Evolutionary conservation across 2,113 vertebrate species (phyloP), one percentile per base, ranked within the genome.

Genomic region (Thamnaconus septentrionalis): DNA sequence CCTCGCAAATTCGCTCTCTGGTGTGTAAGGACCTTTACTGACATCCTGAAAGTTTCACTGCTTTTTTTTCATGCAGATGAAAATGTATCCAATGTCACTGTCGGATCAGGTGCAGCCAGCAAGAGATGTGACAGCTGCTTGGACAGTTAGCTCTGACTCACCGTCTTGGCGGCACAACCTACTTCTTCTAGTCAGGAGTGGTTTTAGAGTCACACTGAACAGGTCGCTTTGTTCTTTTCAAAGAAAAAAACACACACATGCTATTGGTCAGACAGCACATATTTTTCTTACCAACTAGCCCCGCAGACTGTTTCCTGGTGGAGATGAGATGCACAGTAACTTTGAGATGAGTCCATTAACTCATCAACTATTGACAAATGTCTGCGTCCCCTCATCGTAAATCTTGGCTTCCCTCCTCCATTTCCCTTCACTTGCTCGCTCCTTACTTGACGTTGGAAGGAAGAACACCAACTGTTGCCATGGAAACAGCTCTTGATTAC

Each of bases 401-500:
- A n/a, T 41, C 53, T 65, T 61, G 65, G 66, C 61, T 53, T 52
- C 51, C 50, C 3, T 44, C 58, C 48, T 55, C 54, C 31, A 4
- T 47, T 55, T 3, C 46, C 56, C 0, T 7, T 45, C 49, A 44
- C 8, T 76, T 55, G 11, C 60, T 63, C 52, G 53, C 67, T 54
- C 53, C 56, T 81, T 71, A 84, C 72, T 52, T 71, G 64, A 75
- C 18, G 18, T 31, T 2, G 18, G 18, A 31, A 31, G 54, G 64
- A 85, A 80, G 76, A 31, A 51, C 87, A 76, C 56, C 69, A 78
- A 51, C 50, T 62, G 88, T 91, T 90, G 80, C 90, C 78, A 89
- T 90, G 83, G 88, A 84, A 91, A 91, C 87, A 64, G 64, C 43
- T 18, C 59, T 85, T 91, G 71, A 88, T 87, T 82, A 65, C 79